phyloP scores from a whole-genome alignment of 2,888 invertebrate species.

The Hirtodrosophila histrioides region DNA sequence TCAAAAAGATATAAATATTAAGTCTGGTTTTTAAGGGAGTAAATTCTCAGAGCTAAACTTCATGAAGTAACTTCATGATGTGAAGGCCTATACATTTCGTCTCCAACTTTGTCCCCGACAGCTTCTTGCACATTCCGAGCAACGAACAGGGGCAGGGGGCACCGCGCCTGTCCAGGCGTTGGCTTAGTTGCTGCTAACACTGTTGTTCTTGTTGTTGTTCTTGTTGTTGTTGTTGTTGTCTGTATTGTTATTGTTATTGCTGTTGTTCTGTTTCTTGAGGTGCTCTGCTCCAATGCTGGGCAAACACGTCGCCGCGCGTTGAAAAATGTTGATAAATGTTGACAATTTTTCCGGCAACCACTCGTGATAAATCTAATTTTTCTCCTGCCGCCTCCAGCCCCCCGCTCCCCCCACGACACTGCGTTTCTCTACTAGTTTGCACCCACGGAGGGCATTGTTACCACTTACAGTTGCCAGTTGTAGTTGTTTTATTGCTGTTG shows the following conservation, averaged over 20 bases:
- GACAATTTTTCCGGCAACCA: conserved; percentile 83
- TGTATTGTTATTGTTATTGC: conserved; percentile 4
- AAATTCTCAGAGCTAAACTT: too few relatives aligned
- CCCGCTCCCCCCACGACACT: conserved; percentile 56
- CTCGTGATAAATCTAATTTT: conserved; percentile 82
- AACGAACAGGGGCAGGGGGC: too few relatives aligned
- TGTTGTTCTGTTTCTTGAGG: conserved; percentile 50
- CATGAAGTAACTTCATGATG: too few relatives aligned
- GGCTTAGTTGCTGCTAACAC: conserved; percentile 59
- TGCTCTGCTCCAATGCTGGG: conserved; percentile 43
- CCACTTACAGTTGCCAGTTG: conserved; percentile 43
- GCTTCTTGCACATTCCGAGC: conserved; percentile 11
- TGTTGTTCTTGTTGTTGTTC: conserved; percentile 29
- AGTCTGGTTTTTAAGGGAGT: too few relatives aligned
- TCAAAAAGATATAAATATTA: too few relatives aligned
- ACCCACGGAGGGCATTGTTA: conserved; percentile 59
- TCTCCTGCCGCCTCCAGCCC: conserved; percentile 41
- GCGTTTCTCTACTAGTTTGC: conserved; percentile 60
- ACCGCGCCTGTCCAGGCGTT: conserved; percentile 34
- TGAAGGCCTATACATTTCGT: background rate
- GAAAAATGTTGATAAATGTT: conserved; percentile 83
- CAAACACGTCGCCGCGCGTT: conserved; percentile 72
- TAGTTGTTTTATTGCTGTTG: conserved; percentile 26
- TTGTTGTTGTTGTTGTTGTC: conserved; percentile 29
- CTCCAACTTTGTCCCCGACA: conserved; percentile 34